phyloP scores from a whole-genome alignment of 2,888 invertebrate species.

The Spisula subtruncata region DNA sequence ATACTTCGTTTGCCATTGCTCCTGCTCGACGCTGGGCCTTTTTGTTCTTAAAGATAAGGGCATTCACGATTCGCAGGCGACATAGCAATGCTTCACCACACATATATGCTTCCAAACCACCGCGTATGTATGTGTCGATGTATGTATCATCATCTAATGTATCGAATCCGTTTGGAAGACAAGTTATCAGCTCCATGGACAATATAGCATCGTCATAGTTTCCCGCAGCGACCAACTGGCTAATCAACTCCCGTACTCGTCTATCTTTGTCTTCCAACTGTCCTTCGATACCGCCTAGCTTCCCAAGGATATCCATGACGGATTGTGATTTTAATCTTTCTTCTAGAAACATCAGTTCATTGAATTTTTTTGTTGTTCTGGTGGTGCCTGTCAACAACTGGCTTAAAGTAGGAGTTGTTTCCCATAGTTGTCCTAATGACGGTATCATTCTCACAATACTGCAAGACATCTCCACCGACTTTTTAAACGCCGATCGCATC shows the following conservation, averaged over 20 bases:
- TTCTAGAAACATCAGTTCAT: background rate
- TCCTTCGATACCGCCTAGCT: background rate
- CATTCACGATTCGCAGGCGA: background rate
- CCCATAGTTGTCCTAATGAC: background rate
- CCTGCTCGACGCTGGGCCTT: background rate
- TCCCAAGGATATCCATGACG: background rate
- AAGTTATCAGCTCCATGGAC: background rate
- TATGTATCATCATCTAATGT: background rate
- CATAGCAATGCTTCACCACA: background rate
- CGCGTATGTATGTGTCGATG: background rate
- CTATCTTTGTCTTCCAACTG: background rate
- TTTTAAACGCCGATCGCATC: background rate
- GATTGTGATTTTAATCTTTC: background rate
- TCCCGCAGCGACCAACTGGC: background rate
- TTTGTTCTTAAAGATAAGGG: background rate
- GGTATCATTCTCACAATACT: background rate
- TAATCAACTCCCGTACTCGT: background rate
- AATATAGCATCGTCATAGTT: conserved; percentile 6
- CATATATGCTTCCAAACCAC: conserved; percentile 1
- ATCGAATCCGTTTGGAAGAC: conserved; percentile 2
- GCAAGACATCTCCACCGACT: background rate
- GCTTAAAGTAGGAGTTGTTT: background rate
- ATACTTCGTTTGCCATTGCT: background rate
- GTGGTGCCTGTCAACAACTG: background rate
- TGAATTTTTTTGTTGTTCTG: background rate